Base-by-base conservation (phyloP, 2,888 invertebrate species). In the Alsophila aescularia region DNA sequence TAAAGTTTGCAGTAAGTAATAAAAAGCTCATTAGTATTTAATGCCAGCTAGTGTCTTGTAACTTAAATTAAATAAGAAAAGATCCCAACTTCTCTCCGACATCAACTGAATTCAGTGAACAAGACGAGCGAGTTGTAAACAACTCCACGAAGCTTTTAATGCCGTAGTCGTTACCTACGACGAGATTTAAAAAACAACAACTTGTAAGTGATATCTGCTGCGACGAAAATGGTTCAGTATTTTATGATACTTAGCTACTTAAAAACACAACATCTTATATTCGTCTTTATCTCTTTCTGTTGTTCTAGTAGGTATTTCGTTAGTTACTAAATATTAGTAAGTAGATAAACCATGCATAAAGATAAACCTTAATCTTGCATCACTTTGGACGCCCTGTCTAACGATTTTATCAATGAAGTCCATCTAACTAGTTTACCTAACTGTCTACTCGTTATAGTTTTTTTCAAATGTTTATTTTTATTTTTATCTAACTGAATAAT, bases 41-140 rank as follows among this genome's bases (percentile, higher is more conserved):
- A n/a, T n/a, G n/a, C 18, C 34, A 45, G 44, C 49, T 32, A 43
- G 36, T 53, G 44, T 41, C 47, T 54, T 43, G 40, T 45, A 32
- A 48, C 51, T 52, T 42, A 37, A 37, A 21, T 21, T 47, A 56
- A 50, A 29, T 51, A 60, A 54, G 21, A 58, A 59, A 58, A 59
- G 51, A 52, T 52, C 52, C 37, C 15, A 51, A 18, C 53, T 67
- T 64, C 60, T 62, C 58, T 52, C 65, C 67, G 67, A 72, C 77
- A 73, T 67, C 72, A 71, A 69, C 70, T 72, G 71, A 71, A 72
- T 75, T 78, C 73, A 78, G 67, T 72, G 75, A 77, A 72, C 67
- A 77, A 72, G 73, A 73, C 24, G 39, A 16, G 76, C 73, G 77
- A 75, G 70, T 62, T 74, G 75, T 66, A 70, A 74, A 73, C 72